These are phyloP conservation scores for Pyrochroa serraticornis DNA, from an alignment of 2,888 invertebrate genomes.

Conservation along the genomic window DNA sequence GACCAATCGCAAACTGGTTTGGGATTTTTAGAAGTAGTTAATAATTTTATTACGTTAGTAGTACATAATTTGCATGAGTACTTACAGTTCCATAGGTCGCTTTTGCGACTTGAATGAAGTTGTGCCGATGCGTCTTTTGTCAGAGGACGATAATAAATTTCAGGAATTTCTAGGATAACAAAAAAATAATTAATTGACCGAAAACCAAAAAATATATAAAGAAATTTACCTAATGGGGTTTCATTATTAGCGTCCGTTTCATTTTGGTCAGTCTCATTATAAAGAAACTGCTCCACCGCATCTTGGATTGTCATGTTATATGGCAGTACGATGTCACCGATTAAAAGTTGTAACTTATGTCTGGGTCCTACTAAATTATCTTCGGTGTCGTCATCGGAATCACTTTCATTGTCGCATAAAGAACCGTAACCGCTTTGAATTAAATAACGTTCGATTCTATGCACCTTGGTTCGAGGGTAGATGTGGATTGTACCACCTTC, in stretches of 20 bases:
- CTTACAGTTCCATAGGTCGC: slow-evolving; percentile 77
- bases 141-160: slow-evolving; percentile 84
- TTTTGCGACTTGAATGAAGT: slow-evolving; percentile 66
- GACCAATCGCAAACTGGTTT: no score
- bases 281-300: slow-evolving; percentile 93
- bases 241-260: slow-evolving; percentile 90
- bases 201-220: slow-evolving; percentile 6
- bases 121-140: slow-evolving; percentile 61
- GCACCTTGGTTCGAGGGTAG: slow-evolving; percentile 97
- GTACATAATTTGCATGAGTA: slow-evolving; percentile 11
- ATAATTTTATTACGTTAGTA: no score
- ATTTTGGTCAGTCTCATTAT: slow-evolving; percentile 81
- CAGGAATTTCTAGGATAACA: slow-evolving; percentile 69
- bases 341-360: slow-evolving; percentile 94
- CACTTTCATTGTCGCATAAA: slow-evolving; percentile 81
- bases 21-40: no score
- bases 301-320: slow-evolving; percentile 99
- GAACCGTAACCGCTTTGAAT: slow-evolving; percentile 92
- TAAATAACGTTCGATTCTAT: slow-evolving; percentile 96
- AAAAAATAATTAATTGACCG: slow-evolving; percentile 5
- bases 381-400: slow-evolving; percentile 94
- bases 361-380: slow-evolving; percentile 86
- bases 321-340: slow-evolving; percentile 92
- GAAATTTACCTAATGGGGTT: slow-evolving; percentile 77
- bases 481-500: slow-evolving; percentile 98